A percentile compares a stretch with the other conserved stretches of the same genome.
phyloP scores from a whole-genome alignment of 1,140 invertebrate species.

The Drosophila dunni region DNA sequence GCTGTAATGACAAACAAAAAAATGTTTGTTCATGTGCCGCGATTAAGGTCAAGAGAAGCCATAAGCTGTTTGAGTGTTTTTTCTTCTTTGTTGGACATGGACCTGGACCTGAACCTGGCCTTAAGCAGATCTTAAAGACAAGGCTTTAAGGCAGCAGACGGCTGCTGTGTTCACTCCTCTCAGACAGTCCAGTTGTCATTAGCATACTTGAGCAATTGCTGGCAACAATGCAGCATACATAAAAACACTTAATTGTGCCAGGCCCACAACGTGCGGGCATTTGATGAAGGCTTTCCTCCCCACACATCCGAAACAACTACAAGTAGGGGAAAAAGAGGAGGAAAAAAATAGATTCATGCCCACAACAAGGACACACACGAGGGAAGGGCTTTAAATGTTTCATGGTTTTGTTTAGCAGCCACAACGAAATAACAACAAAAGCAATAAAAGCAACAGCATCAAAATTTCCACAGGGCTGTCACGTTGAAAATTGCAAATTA shows the following conservation, averaged over 20 bases:
- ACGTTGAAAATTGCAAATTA: constrained; percentile 58
- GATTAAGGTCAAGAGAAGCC: constrained; percentile 44
- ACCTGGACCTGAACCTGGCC: no score
- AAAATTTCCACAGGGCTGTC: not conserved
- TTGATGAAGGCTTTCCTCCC: constrained; percentile 53
- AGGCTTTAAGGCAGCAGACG: constrained; percentile 2
- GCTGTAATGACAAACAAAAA: constrained; percentile 38
- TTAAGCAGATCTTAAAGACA: constrained; percentile 41
- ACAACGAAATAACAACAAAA: not conserved
- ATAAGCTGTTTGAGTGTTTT: constrained; percentile 1
- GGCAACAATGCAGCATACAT: constrained; percentile 64
- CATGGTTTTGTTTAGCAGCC: constrained; percentile 42
- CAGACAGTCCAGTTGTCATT: constrained; percentile 46
- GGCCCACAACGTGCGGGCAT: constrained; percentile 71
- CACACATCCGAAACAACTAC: constrained; percentile 19
- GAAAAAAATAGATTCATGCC: constrained; percentile 1
- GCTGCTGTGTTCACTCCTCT: not conserved
- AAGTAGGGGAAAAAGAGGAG: constrained; percentile 1
- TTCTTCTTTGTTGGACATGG: no score
- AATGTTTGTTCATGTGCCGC: constrained; percentile 41
- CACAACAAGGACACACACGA: constrained; percentile 43
- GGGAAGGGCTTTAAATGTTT: constrained; percentile 59
- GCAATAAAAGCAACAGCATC: not conserved
- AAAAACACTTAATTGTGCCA: constrained; percentile 78
- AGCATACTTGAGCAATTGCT: constrained; percentile 75